Conservation (phyloP, 2,797 vertebrate species). For the Brotogeris chrysoptera region DNA sequence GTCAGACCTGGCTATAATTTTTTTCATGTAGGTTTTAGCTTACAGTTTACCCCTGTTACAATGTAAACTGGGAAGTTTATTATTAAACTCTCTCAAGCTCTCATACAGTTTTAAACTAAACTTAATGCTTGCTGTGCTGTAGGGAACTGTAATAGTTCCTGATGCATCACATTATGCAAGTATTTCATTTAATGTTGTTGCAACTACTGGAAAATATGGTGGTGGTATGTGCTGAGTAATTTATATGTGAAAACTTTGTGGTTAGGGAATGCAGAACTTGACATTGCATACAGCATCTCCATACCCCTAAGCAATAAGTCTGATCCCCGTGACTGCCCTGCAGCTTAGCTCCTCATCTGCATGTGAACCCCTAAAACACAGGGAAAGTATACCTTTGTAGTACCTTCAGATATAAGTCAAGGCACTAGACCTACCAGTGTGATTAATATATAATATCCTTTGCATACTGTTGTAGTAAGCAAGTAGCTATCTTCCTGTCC, state of each 20-base stretch:
- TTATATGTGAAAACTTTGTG: neutral
- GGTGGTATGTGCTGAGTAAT: neutral
- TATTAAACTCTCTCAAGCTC: neutral
- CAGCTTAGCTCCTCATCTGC: neutral
- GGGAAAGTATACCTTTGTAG: neutral
- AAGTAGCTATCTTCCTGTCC: neutral
- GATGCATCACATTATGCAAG: neutral
- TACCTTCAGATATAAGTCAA: neutral
- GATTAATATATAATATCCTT: neutral
- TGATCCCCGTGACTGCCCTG: neutral
- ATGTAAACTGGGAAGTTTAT: neutral
- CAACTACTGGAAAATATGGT: conserved; percentile 34
- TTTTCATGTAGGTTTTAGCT: neutral
- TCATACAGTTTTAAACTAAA: neutral
- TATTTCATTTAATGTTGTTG: conserved; percentile 5
- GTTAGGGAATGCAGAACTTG: neutral
- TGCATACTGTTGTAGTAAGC: neutral
- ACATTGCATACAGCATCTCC: neutral
- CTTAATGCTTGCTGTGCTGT: neutral
- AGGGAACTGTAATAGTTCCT: neutral
- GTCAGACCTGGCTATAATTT: neutral
- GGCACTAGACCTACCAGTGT: neutral
- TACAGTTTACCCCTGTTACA: neutral
- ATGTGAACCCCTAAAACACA: neutral
- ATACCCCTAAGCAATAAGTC: neutral